Evolutionary conservation across 2,113 vertebrate species (phyloP).

Genomic region (Laterallus jamaicensis): DNA sequence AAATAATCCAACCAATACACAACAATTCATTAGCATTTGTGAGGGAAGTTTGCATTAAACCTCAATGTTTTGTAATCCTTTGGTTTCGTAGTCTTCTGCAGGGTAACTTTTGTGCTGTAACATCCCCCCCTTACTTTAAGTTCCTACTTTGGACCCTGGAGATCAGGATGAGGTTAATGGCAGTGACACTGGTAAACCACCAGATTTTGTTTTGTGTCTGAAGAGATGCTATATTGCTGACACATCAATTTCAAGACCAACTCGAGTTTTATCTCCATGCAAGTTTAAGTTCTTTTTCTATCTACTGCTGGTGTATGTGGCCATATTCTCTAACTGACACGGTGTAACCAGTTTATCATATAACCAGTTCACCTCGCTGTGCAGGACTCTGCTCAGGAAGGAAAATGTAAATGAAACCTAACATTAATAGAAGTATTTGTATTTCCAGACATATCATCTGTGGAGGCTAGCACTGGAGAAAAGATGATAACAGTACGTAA

Average conservation of each 20-base stretch:
- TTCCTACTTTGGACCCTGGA: not conserved
- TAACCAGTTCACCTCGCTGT: not conserved
- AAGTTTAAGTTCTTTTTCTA: not conserved
- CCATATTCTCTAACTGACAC: fast-evolving
- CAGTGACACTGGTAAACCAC: slow-evolving; percentile 16
- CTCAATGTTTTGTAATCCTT: slow-evolving; percentile 23
- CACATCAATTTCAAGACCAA: not conserved
- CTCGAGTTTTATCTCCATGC: not conserved
- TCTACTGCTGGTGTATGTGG: not conserved
- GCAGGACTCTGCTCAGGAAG: not conserved
- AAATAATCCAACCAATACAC: not conserved
- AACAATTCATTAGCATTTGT: slow-evolving; percentile 63
- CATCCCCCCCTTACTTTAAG: not conserved
- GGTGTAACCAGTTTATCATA: not conserved
- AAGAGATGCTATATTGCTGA: not conserved
- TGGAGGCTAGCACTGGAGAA: not conserved
- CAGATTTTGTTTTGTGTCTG: not conserved
- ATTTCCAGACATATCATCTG: slow-evolving; percentile 20
- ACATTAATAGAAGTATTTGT: not conserved
- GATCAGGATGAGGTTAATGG: slow-evolving; percentile 16
- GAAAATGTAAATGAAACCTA: not conserved
- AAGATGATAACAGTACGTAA: not conserved
- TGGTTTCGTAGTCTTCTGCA: not conserved
- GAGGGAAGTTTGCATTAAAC: slow-evolving; percentile 40
- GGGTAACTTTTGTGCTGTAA: slow-evolving; percentile 1